Percentiles rank a stretch among this genome's conserved stretches.
Conservation (phyloP, 1,140 invertebrate species). For the Drosophila equinoxialis region DNA sequence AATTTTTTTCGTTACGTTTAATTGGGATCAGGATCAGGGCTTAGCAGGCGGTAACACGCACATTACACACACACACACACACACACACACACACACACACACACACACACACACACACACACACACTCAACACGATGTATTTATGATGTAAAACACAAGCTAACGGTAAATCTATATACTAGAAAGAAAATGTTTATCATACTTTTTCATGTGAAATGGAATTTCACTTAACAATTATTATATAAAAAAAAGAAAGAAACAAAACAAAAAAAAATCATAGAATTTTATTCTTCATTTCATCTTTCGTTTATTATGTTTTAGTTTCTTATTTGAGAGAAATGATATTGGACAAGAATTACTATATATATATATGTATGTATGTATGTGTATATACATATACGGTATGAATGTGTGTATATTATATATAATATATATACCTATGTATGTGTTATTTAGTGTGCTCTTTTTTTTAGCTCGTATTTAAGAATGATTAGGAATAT, state of each 20-base stretch:
- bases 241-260: no score
- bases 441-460: slow-evolving; percentile 37
- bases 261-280: neutral
- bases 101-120: slow-evolving; percentile 26
- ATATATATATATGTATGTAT: neutral
- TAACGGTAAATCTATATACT: slow-evolving; percentile 30
- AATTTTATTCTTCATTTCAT: slow-evolving; percentile 1
- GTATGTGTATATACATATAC: no score
- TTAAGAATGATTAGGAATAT: slow-evolving; percentile 14
- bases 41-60: slow-evolving; percentile 20
- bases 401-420: no score
- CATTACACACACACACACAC: slow-evolving; percentile 27
- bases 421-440: no score
- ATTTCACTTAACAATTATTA: slow-evolving; percentile 8
- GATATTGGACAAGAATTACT: neutral
- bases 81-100: slow-evolving; percentile 27
- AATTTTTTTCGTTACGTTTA: slow-evolving; percentile 26
- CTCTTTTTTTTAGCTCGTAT: slow-evolving; percentile 30
- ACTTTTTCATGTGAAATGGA: slow-evolving; percentile 1
- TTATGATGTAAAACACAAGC: slow-evolving; percentile 28
- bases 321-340: neutral
- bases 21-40: slow-evolving; percentile 22
- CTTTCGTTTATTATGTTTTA: slow-evolving; percentile 5
- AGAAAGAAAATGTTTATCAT: slow-evolving; percentile 4
- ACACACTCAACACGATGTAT: slow-evolving; percentile 30